These are phyloP conservation scores for Triplophysa bombifrons DNA, from an alignment of 2,797 vertebrate species.

Conservation along the genomic window DNA sequence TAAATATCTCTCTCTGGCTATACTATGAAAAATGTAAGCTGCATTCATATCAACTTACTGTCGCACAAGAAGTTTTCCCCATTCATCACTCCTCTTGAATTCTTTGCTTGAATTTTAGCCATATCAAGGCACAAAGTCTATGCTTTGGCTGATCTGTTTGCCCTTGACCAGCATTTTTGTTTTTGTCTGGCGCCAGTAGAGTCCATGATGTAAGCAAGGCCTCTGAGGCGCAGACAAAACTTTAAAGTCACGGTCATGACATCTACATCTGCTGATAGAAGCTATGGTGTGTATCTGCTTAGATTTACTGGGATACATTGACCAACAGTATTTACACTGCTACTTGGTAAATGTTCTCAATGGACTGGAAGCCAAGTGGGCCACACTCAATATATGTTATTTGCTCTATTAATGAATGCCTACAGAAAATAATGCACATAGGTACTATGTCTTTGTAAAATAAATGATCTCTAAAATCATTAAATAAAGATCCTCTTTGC, in stretches of 20 bases:
- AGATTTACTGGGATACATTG: constrained; percentile 1
- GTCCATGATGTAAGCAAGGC: constrained; percentile 19
- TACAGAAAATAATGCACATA: constrained; percentile 59
- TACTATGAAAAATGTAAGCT: constrained; percentile 11
- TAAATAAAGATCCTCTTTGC: constrained; percentile 62
- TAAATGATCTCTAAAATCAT: constrained; percentile 70
- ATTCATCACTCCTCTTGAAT: constrained; percentile 8
- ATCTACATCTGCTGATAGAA: not conserved
- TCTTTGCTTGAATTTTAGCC: constrained; percentile 9
- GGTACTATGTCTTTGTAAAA: constrained; percentile 68
- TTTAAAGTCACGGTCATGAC: not conserved
- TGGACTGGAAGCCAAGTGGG: constrained; percentile 3
- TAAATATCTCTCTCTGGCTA: not conserved
- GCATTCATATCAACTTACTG: not conserved
- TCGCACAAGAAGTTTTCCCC: too few relatives aligned
- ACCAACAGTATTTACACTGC: constrained; percentile 1
- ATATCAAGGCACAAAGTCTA: constrained; percentile 39
- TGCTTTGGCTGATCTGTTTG: constrained; percentile 15
- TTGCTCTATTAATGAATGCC: constrained; percentile 39
- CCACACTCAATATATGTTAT: constrained; percentile 18
- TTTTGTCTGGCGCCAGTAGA: constrained; percentile 3
- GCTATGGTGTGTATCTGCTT: not conserved
- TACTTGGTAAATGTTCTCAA: constrained; percentile 16
- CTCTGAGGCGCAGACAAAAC: constrained; percentile 16
- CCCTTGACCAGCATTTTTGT: constrained; percentile 4